Conservation (phyloP, 1,140 invertebrate genomes). For the Acromyrmex charruanus region DNA sequence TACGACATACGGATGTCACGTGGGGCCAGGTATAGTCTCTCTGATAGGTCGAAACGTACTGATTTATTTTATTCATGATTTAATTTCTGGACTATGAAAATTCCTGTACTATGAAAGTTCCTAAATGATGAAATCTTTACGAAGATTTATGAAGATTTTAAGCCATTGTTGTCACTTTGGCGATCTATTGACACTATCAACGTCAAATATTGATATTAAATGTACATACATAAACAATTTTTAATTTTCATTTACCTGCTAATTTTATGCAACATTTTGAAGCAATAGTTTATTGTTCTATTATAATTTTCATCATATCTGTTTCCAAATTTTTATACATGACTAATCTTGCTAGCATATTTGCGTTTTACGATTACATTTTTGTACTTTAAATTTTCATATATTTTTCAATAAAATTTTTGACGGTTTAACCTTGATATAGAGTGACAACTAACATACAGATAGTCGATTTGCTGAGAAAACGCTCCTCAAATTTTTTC, state of each 20-base stretch:
- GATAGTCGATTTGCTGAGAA: constrained; percentile 15
- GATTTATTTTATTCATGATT: constrained; percentile 83
- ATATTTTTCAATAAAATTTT: not conserved
- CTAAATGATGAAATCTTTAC: not conserved
- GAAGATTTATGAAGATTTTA: not conserved
- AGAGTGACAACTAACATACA: constrained; percentile 2
- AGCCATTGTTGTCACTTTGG: not conserved
- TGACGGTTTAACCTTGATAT: not conserved
- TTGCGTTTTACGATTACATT: not conserved
- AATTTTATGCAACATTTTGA: not conserved
- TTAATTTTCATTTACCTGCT: not conserved
- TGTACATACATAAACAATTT: not conserved
- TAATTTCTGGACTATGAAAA: constrained; percentile 8
- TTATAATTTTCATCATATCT: not conserved
- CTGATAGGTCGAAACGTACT: constrained; percentile 87
- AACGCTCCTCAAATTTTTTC: constrained; percentile 41
- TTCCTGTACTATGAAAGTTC: not conserved
- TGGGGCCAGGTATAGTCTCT: constrained; percentile 88
- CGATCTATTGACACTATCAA: not conserved
- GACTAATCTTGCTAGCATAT: not conserved
- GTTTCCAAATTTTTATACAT: not conserved
- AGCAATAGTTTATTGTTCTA: not conserved
- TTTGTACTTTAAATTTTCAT: constrained; percentile 1
- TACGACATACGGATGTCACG: constrained; percentile 75
- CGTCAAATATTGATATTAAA: not conserved